Base-by-base conservation (phyloP, 2,113 vertebrate species). In the Platysteira castanea region DNA sequence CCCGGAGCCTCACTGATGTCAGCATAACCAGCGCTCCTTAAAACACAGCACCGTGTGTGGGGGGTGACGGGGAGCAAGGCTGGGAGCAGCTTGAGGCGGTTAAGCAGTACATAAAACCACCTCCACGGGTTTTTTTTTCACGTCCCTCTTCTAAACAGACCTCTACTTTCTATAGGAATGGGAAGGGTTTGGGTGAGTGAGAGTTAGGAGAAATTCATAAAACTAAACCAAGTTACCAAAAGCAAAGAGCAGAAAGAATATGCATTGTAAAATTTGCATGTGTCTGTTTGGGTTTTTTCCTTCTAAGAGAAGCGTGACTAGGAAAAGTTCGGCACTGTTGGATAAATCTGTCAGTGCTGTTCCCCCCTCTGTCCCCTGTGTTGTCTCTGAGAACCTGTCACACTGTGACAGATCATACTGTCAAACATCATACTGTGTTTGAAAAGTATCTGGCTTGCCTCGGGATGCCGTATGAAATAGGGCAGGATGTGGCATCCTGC, bases 1-100 rank as follows among this genome's bases (percentile, higher is more conserved):
- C 90, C 96, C 15, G 53, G 96, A 95, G 96, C 93, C 92, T 92
- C 90, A 92, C 96, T 96, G 85, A 79, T 97, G 93, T 97, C 96
- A 95, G 95, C 93, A 44, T 33, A 93, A 80, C 78, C 93, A 77
- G 71, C 0, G 13, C 95, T 96, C 93, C 91, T 91, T 90, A 67
- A 90, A 95, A 84, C 16, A 9, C 79, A 1, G 50, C 49, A 42
- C 71, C 0, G 21, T 30, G 53, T 35, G 85, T 4, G 42, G 63
- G 74, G 85, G 18, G 35, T 5, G 33, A 39, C 18, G 7, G 50
- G 85, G 49, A 81, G 52, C 61, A n/a, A 30, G 80, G 44, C 69
- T 84, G 78, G 61, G 68, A 92, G 76, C 56, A 41, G 88, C 63
- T 70, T 77, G n/a, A 37, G 56, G 7, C 39, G 78, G 31, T 61